A percentile compares a stretch with the other conserved stretches of the same genome.
Conservation (phyloP, 2,113 vertebrate species). For the Heliornis fulica region DNA sequence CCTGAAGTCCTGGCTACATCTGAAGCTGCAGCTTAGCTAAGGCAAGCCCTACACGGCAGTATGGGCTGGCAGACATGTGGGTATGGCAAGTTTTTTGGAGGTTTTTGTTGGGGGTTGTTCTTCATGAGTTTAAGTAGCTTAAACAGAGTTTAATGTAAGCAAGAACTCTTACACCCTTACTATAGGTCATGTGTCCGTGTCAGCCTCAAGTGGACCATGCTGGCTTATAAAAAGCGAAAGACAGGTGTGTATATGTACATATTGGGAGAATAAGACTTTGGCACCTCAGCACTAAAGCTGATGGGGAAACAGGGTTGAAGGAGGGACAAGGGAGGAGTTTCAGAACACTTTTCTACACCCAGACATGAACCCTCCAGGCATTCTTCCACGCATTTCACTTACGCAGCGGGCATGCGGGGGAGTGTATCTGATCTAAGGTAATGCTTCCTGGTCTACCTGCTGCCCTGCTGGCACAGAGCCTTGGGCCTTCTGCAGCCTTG, state of each 20-base stretch:
- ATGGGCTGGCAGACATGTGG: neutral
- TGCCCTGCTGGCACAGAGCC: neutral
- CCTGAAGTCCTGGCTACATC: rapidly evolving
- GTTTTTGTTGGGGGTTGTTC: neutral
- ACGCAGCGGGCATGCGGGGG: rapidly evolving
- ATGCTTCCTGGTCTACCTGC: neutral
- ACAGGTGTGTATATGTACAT: neutral
- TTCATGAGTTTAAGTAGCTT: neutral
- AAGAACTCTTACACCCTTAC: too few relatives aligned
- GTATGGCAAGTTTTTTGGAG: neutral
- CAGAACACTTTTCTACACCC: neutral
- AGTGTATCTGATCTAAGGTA: neutral
- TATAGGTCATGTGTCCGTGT: too few relatives aligned
- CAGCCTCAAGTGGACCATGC: too few relatives aligned
- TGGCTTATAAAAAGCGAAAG: neutral
- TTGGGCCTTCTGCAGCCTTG: neutral
- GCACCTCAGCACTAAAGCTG: neutral
- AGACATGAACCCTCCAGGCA: neutral
- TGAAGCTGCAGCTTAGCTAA: neutral
- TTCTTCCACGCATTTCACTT: neutral
- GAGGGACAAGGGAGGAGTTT: neutral
- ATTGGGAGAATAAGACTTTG: neutral
- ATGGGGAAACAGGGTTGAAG: neutral
- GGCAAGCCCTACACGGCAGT: neutral
- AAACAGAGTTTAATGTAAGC: neutral